phyloP scores from a whole-genome alignment of 2,888 invertebrate genomes.

The Amblyjoppa fuscipennis region DNA sequence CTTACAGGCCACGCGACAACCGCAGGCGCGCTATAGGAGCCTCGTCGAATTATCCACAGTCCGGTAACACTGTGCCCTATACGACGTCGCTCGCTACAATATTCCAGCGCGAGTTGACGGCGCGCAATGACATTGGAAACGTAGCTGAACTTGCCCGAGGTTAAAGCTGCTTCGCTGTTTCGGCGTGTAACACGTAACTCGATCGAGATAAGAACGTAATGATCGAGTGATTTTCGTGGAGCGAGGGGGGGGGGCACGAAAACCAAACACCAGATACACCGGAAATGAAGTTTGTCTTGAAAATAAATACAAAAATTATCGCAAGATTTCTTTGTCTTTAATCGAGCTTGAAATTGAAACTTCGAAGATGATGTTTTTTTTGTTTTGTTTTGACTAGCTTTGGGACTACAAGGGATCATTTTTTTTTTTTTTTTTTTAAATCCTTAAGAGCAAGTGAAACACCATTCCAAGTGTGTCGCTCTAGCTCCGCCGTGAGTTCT shows the following conservation, averaged over 20 bases:
- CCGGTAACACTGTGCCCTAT: neutral
- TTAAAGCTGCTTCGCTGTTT: conserved; percentile 3
- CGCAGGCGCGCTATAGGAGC: neutral
- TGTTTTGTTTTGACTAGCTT: too few relatives aligned
- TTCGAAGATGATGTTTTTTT: too few relatives aligned
- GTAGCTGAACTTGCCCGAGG: conserved; percentile 42
- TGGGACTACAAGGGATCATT: too few relatives aligned
- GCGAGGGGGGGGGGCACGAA: neutral
- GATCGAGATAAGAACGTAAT: conserved; percentile 7
- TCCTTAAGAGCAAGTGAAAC: too few relatives aligned
- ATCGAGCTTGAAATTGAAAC: too few relatives aligned
- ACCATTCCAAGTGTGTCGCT: too few relatives aligned
- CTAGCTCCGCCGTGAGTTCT: too few relatives aligned
- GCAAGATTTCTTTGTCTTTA: too few relatives aligned
- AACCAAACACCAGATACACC: neutral
- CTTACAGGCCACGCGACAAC: conserved; percentile 45
- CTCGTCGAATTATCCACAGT: neutral
- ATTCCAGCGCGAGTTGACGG: neutral
- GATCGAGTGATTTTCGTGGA: neutral
- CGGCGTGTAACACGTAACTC: conserved; percentile 15
- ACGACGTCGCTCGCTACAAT: neutral
- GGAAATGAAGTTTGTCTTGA: too few relatives aligned
- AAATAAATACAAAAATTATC: too few relatives aligned
- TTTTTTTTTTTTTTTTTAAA: too few relatives aligned
- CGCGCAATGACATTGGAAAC: conserved; percentile 44